phyloP scores from a whole-genome alignment of 2,888 invertebrate species.

The Nomada fabriciana region DNA sequence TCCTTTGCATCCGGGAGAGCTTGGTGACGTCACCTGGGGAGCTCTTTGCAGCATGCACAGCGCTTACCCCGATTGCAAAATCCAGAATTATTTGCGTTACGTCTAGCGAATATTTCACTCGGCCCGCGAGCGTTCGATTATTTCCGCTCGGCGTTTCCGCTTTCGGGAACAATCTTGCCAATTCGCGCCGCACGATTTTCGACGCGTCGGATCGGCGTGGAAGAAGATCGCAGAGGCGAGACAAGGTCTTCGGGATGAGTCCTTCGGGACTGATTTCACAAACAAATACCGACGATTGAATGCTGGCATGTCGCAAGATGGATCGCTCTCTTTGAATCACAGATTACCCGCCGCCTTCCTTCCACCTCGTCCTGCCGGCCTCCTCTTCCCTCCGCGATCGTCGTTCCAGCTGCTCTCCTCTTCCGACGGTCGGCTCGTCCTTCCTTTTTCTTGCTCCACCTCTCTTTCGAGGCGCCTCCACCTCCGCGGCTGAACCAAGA shows the following conservation, averaged over 20 bases:
- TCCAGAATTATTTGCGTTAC: too few species aligned
- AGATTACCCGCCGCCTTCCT: constrained; percentile 78
- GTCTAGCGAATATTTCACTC: too few species aligned
- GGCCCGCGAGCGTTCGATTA: background rate
- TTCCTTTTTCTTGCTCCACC: constrained; percentile 54
- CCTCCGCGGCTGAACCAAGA: constrained; percentile 51
- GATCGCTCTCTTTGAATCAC: constrained; percentile 84
- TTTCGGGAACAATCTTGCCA: background rate
- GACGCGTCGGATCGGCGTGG: constrained; percentile 30
- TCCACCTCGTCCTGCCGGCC: constrained; percentile 54
- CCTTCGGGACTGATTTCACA: constrained; percentile 82
- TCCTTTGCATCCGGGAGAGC: constrained; percentile 63
- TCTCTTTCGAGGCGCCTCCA: constrained; percentile 63
- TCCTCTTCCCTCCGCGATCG: constrained; percentile 26
- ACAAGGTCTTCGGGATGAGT: constrained; percentile 66
- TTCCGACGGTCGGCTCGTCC: constrained; percentile 48
- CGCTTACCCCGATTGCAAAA: too few species aligned
- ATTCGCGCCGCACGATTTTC: constrained; percentile 26
- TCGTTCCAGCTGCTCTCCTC: constrained; percentile 28
- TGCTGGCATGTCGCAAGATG: constrained; percentile 83
- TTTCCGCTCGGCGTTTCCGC: background rate
- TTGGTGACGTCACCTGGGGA: constrained; percentile 58
- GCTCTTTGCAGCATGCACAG: background rate
- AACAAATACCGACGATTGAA: constrained; percentile 84
- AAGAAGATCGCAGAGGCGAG: constrained; percentile 38